Evolutionary conservation across 2,888 invertebrate genomes (phyloP), one percentile per base, ranked within the genome.

Genomic region (Pantelozetes paolii): DNA sequence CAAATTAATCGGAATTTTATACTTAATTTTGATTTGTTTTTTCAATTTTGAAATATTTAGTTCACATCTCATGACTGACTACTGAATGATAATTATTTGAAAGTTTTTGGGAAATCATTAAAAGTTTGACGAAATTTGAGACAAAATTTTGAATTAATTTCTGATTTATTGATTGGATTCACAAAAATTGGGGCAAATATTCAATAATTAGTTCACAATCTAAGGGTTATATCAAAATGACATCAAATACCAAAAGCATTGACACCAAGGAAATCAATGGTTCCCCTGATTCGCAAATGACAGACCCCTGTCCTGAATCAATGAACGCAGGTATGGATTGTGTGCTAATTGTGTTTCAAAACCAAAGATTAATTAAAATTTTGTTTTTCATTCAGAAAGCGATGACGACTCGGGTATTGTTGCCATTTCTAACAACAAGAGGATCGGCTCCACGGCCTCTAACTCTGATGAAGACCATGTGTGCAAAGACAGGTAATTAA

Each of bases 351-450:
- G 15, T 20, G 2, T 26, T 26, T 26, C 26, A 57, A 6, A 8
- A 8, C 6, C 11, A 54, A 23, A 54, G 2, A 11, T 28, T 28
- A 30, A 6, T 62, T 26, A 32, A 18, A 62, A 18, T n/a, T 18
- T 1, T 18, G 26, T 40, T 67, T 40, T 64, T 64, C 15, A 30
- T 40, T 23, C 13, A 15, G 80, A 81, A 32, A 76, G 75, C 72
- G 77, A 77, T 72, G 76, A 74, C 42, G 77, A 77, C 62, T 77
- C 77, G 1, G 77, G 77, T 2, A 77, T 77, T 23, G 77, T 77
- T 13, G 76, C 77, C 2, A 72, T 74, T 26, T 76, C 30, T 67
- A 67, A 67, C 18, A 23, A 13, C 23, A 20, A 67, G 1, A 36
- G 77, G 18, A 74, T 77, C 8, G 75, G 76, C 1, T 77, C 77